A percentile compares a stretch with the other conserved stretches of the same genome.
Evolutionary conservation across 2,888 invertebrate genomes (phyloP).

Genomic region (Morpho achilles): DNA sequence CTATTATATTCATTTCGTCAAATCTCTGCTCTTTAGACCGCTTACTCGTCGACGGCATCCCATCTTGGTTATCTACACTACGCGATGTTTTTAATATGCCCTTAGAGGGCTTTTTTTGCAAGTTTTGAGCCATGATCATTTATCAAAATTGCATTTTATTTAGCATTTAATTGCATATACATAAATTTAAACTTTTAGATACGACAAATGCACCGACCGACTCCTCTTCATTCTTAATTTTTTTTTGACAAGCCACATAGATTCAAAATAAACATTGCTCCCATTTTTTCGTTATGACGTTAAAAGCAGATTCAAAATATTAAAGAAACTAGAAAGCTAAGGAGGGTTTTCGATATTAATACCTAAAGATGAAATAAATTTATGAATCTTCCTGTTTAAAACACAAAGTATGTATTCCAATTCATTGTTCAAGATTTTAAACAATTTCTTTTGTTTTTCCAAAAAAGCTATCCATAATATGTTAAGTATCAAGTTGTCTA

Average conservation of each 20-base stretch:
- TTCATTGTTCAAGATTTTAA: no score
- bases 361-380: no score
- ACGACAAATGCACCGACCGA: constrained; percentile 15
- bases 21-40: constrained; percentile 87
- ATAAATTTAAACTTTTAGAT: constrained; percentile 4
- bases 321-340: no score
- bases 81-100: constrained; percentile 95
- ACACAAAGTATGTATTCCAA: no score
- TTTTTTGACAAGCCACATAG: constrained; percentile 9
- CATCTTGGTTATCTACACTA: constrained; percentile 88
- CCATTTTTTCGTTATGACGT: no score
- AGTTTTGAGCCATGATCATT: constrained; percentile 84
- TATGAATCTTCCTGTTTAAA: no score
- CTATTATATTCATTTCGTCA: constrained; percentile 99
- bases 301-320: no score
- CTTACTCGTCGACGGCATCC: constrained; percentile 65
- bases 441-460: no score
- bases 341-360: no score
- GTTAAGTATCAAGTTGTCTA: no score
- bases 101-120: constrained; percentile 90
- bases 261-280: background rate
- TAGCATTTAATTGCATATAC: constrained; percentile 15
- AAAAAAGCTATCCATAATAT: no score
- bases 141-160: constrained; percentile 44
- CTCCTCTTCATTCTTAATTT: constrained; percentile 1